Percentiles rank a stretch among this genome's conserved stretches.
Evolutionary conservation across 92 coral and sea anemone species (phyloP).

Genomic region (Siderastrea siderea): DNA sequence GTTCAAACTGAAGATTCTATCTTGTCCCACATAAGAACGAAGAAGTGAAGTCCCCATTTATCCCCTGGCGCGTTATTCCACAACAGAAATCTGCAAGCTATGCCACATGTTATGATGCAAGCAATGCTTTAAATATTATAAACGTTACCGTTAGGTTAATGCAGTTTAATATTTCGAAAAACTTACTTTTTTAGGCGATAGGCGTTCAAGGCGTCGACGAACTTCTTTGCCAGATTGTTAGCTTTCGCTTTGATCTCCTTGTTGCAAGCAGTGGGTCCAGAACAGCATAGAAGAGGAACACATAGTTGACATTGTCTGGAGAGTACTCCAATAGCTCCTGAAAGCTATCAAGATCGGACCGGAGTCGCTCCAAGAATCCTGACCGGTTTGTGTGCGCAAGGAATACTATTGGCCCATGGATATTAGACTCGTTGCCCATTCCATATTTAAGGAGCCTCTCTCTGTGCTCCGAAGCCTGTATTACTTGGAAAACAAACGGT

Average conservation of each 20-base stretch:
- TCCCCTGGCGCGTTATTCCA: neutral
- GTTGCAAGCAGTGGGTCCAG: neutral
- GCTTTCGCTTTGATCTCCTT: neutral
- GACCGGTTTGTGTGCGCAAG: conserved; percentile 87
- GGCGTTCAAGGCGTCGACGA: neutral
- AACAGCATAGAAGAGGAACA: conserved; percentile 81
- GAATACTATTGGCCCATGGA: conserved; percentile 81
- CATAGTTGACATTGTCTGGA: conserved; percentile 87
- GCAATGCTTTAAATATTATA: too few species aligned
- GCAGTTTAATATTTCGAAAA: too few species aligned
- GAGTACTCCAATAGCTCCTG: conserved; percentile 79
- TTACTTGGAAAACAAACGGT: conserved; percentile 77
- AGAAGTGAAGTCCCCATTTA: neutral
- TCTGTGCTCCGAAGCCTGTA: neutral
- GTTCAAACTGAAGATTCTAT: neutral
- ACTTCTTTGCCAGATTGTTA: conserved; percentile 6
- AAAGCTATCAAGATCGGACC: conserved; percentile 72
- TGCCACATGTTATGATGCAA: too few species aligned
- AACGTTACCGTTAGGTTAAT: too few species aligned
- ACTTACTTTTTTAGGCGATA: conserved; percentile 30
- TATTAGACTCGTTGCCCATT: conserved; percentile 52
- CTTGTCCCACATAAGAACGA: neutral
- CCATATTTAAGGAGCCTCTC: conserved; percentile 59
- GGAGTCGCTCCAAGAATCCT: conserved; percentile 82
- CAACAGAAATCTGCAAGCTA: too few species aligned